Evolutionary conservation across 2,113 vertebrate species (phyloP), one percentile per base, ranked within the genome.

Genomic region (Osmerus mordax): DNA sequence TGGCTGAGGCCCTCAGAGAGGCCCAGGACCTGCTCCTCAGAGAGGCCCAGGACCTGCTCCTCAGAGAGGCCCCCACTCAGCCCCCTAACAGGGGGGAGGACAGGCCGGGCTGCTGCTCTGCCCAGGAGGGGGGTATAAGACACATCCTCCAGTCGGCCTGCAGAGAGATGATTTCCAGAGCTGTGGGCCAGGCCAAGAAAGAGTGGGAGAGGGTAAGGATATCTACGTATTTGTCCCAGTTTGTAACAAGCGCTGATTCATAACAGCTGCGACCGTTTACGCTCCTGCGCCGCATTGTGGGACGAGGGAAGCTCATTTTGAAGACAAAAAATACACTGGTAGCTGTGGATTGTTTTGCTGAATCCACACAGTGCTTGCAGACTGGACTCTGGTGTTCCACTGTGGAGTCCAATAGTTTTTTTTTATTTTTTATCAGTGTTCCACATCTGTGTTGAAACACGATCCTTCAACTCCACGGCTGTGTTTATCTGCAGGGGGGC

Each of bases 141-240:
- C 70, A 85, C 55, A 90, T 90, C 69, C 61, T 96, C 70, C 89
- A 89, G 41, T 90, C 87, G 25, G 84, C 88, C 6, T 92, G 91
- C 79, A 92, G 71, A 76, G 81, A 87, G 51, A 80, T 85, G 3
- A 32, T 94, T 3, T 83, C 65, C 61, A 82, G 85, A 65, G 76
- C 89, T 15, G 69, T 89, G 65, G 81, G 91, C 75, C 90, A 89
- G 77, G 77, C 88, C 9, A 91, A 87, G 63, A 86, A 1, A 62
- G 88, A 93, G 7, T 91, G 91, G 93, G 87, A 87, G 76, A 90
- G 92, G 91, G 97, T 97, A 91, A 79, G 89, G 73, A 32, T 3
- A 19, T 58, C 15, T 15, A 19, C 52, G 8, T 70, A 15, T 21
- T 13, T 1, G 3, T 9, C 18, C 15, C 25, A 53, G 3, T 23